Percentiles rank a stretch among this genome's conserved stretches.
These are phyloP conservation scores for Distichodus sexfasciatus DNA, from an alignment of 2,797 vertebrate genomes.

Conservation along the genomic window DNA sequence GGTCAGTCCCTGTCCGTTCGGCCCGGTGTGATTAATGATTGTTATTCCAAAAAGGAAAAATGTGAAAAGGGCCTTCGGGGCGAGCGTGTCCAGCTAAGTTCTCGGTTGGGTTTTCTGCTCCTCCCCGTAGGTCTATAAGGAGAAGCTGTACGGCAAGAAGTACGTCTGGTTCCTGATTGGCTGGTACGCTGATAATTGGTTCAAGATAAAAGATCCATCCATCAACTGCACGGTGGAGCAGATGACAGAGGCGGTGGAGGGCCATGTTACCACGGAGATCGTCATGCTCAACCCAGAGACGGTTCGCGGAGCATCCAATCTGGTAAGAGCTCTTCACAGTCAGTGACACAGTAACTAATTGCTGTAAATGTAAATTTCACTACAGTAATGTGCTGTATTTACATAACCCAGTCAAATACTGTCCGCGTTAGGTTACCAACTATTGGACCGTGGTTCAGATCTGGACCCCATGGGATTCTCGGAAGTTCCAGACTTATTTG, in stretches of 20 bases:
- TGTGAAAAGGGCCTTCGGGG: not conserved
- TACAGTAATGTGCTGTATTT: too few species aligned
- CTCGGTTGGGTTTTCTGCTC: not conserved
- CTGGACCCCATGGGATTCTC: too few species aligned
- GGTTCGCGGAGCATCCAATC: conserved; percentile 90
- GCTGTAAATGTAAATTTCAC: not conserved
- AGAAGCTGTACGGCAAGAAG: conserved; percentile 94
- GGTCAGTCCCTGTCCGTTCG: conserved; percentile 63
- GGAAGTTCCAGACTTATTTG: too few species aligned
- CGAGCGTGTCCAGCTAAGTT: not conserved
- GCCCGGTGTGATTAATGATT: conserved; percentile 27
- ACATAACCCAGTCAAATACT: too few species aligned
- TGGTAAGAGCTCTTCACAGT: conserved; percentile 73
- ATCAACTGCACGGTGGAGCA: conserved; percentile 96
- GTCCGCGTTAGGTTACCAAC: too few species aligned
- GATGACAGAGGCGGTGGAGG: conserved; percentile 93
- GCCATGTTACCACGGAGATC: conserved; percentile 95
- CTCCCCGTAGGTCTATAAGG: conserved; percentile 86
- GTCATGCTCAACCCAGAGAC: conserved; percentile 97
- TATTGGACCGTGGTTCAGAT: too few species aligned
- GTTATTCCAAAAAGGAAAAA: conserved; percentile 18
- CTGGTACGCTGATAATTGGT: conserved; percentile 98
- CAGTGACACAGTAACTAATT: not conserved
- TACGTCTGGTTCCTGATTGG: conserved; percentile 96
- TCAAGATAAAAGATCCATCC: conserved; percentile 89